Base-by-base conservation (phyloP, 2,797 vertebrate genomes). In the Lates japonicus region DNA sequence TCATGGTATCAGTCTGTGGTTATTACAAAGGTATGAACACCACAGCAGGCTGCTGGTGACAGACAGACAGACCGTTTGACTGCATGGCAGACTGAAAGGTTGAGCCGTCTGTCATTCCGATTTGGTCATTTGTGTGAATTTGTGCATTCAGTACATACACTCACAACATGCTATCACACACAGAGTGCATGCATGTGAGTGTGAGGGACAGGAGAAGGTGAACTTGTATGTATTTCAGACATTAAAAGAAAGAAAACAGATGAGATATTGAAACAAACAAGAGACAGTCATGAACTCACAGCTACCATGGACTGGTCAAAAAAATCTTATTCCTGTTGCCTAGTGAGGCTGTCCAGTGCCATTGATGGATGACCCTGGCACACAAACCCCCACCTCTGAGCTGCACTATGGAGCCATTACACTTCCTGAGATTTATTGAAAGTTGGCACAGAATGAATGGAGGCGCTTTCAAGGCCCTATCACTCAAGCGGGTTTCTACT, bases 401-500 rank as follows among this genome's bases (percentile, higher is more conserved):
- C 80, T 59, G 62, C 72, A 54, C 41, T 29, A 22, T 67, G 52
- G 41, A 76, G n/a, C 88, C 79, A 84, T 88, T 86, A 89, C 25
- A 7, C 6, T n/a, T n/a, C n/a, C n/a, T n/a, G 37, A 80, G 67
- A 77, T 81, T 70, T 89, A 89, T 90, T 55, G 77, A 92, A 90
- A 91, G 76, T 87, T 92, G 88, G 77, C 93, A 93, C 88, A 89
- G 88, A 93, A 94, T 89, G 78, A 90, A 94, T 90, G 91, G 80
- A 88, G 85, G 55, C 81, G 75, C 85, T 86, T 80, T 69, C n/a
- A n/a, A n/a, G n/a, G n/a, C n/a, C 74, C 82, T 91, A 90, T 94
- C 94, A 92, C 94, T 95, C 91, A 95, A 90, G 80, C 77, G 76
- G 81, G 48, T 49, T 49, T 87, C 86, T 82, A 88, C 85, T 83